Evolutionary conservation across 2,797 vertebrate genomes (phyloP).

Genomic region (Nannoperca obscura): DNA sequence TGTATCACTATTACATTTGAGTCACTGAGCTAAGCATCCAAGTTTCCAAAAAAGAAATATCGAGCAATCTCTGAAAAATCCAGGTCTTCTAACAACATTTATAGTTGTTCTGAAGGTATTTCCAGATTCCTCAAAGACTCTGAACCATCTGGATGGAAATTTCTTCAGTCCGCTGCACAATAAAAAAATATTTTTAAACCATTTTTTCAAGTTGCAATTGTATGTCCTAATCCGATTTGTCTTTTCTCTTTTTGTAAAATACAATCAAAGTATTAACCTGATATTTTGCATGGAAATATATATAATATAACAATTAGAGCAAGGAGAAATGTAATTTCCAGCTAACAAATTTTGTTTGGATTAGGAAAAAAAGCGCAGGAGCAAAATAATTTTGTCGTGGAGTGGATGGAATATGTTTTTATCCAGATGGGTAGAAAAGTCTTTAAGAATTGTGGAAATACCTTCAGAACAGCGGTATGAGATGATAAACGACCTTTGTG

Average conservation of each 20-base stretch:
- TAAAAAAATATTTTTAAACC: neutral
- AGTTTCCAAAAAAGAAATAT: neutral
- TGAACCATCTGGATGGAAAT: neutral
- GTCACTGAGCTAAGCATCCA: neutral
- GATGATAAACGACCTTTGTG: neutral
- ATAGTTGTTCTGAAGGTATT: neutral
- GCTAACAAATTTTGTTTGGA: neutral
- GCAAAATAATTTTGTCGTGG: neutral
- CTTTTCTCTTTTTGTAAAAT: neutral
- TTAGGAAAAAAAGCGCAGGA: neutral
- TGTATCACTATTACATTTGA: neutral
- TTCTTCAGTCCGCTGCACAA: neutral
- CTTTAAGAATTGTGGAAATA: neutral
- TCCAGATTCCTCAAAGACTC: neutral
- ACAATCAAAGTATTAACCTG: neutral
- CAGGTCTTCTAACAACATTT: neutral
- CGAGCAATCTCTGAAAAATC: neutral
- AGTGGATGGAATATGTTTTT: neutral
- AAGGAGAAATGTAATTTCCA: neutral
- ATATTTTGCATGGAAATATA: neutral
- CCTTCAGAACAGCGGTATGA: too few relatives aligned
- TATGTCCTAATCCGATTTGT: neutral
- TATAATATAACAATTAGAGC: neutral
- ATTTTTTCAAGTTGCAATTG: neutral
- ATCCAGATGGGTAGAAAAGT: neutral